Base-by-base conservation (phyloP, 2,888 invertebrate genomes). In the Diabrotica balteata region DNA sequence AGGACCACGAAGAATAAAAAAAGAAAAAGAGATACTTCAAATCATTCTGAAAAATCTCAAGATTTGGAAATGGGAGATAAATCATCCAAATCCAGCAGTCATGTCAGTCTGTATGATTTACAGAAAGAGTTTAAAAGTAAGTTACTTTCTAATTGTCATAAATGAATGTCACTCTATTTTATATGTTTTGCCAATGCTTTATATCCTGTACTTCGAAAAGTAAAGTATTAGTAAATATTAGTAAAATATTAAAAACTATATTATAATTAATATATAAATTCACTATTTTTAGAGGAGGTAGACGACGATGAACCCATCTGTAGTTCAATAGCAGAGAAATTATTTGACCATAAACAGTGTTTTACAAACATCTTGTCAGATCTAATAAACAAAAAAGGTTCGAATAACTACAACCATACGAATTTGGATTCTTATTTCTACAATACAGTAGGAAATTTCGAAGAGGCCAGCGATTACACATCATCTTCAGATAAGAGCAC, bases 341-440 rank as follows among this genome's bases (percentile, higher is more conserved):
- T 66, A 0, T 51, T 63, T 7, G 68, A 69, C 8, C 65, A 71
- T 10, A 70, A 70, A 50, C 71, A 71, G 9, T 75, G 71, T 55
- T 73, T 77, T 50, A 73, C 73, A 1, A 72, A 69, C 52, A 72
- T 76, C 2, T 62, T 77, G 44, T 75, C 76, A 7, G 73, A 73
- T 52, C 64, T 77, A 9, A 45, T 77, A 46, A 73, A 72, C 11
- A 70, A 72, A 66, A 62, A 72, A 54, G 55, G 50, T 4, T 3
- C 55, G n/a, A 43, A 17, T 8, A 63, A 47, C 52, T 54, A 53
- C 10, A 67, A 53, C 17, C 57, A 57, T 44, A n/a, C 59, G 0
- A 64, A 57, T 43, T 66, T 69, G 43, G 70, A 72, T 55, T 2
- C 1, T 32, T 54, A 70, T 22, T 49, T 72, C 52, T 72, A 69